Conservation (phyloP, 2,888 invertebrate genomes). For the Standfussiana lucernea region DNA sequence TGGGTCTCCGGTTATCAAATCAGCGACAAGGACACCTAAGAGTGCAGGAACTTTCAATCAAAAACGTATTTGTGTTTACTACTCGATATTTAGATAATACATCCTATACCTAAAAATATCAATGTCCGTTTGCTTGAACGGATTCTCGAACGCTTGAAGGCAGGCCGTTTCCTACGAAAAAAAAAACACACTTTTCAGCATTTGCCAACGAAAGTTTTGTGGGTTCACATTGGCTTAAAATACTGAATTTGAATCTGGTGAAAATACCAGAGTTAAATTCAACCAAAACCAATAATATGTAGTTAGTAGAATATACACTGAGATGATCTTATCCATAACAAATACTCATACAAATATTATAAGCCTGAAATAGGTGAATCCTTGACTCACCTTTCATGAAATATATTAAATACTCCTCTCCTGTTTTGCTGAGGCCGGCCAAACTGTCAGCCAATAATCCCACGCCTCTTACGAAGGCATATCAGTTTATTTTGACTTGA, state of each 20-base stretch:
- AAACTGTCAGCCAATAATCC: conserved; percentile 36
- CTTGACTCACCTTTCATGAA: conserved; percentile 20
- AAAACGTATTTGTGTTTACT: background rate
- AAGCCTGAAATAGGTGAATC: background rate
- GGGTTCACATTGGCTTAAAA: background rate
- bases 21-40: background rate
- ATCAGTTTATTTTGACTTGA: conserved; percentile 23
- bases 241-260: background rate
- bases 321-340: background rate
- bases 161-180: background rate
- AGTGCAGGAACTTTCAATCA: background rate
- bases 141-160: background rate
- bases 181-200: background rate
- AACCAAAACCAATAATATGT: background rate
- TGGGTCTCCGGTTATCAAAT: conserved; percentile 2
- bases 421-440: conserved; percentile 16
- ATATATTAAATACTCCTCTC: conserved; percentile 20
- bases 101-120: background rate
- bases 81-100: background rate
- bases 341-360: conserved; percentile 5
- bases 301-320: background rate
- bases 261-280: background rate
- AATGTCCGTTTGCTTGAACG: background rate
- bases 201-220: background rate
- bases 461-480: background rate